phyloP scores from a whole-genome alignment of 2,888 invertebrate genomes.

The Morpho helenor region DNA sequence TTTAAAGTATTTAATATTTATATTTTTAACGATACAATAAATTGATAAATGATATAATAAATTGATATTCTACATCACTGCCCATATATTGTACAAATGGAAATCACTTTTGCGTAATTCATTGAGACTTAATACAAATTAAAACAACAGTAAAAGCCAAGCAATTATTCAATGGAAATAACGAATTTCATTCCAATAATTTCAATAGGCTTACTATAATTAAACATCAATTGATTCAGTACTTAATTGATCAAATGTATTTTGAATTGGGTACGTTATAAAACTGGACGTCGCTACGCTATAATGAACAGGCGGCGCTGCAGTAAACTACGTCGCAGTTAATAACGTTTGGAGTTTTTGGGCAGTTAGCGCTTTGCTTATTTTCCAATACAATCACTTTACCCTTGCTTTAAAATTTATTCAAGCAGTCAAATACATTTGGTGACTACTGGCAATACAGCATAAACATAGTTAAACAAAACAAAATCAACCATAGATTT shows the following conservation, averaged over 20 bases:
- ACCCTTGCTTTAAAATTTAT: no score
- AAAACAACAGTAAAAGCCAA: conserved; percentile 10
- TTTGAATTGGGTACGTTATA: conserved; percentile 61
- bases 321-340: conserved; percentile 70
- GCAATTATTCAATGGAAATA: conserved; percentile 22
- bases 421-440: no score
- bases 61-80: no score
- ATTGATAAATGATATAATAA: no score
- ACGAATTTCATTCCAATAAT: conserved; percentile 31
- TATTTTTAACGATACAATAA: no score
- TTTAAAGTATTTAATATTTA: no score
- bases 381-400: conserved; percentile 6
- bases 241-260: conserved; percentile 66
- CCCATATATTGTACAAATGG: no score
- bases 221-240: conserved; percentile 45
- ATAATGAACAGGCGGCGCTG: conserved; percentile 70
- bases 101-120: no score
- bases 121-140: background rate
- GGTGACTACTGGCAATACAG: no score
- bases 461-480: no score
- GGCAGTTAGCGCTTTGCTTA: conserved; percentile 52
- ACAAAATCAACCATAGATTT: no score
- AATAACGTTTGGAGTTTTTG: conserved; percentile 67
- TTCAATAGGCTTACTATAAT: conserved; percentile 42
- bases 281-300: conserved; percentile 51